Base-by-base conservation (phyloP, 2,888 invertebrate genomes). In the Microctonus brassicae region DNA sequence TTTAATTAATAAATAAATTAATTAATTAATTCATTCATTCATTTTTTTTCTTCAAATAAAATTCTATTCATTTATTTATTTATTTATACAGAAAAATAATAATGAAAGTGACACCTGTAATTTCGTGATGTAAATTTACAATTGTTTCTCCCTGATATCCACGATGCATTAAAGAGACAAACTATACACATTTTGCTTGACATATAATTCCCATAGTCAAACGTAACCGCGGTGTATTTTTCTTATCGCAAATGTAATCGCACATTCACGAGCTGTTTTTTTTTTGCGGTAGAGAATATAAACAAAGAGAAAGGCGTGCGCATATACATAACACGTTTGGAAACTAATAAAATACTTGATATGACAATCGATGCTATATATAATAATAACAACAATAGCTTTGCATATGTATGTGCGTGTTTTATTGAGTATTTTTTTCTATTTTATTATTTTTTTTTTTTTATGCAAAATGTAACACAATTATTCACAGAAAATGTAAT, bases 161-260 rank as follows among this genome's bases (percentile, higher is more conserved):
- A 9, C 53, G 34, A 61, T 26, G 52, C 11, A 22, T 11, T 34
- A 61, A 24, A 22, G 34, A 47, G 34, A 13, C 33, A 42, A 33
- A n/a, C 33, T 58, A 58, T 58, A 58, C n/a, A n/a, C n/a, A n/a
- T n/a, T 58, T 34, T 7, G n/a, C 13, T 58, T 34, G 58, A 10
- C 58, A n/a, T n/a, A n/a, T n/a, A 58, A 34, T 58, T 58, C 58
- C 58, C 58, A 58, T 26, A 58, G 58, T 33, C n/a, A 29, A 58
- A 58, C 34, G 34, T 5, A 39, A 26, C 9, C 61, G 34, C 52
- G 55, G 52, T 52, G 29, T 61, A 42, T 61, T 11, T 57, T 39
- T 55, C 42, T 63, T 70, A 70, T 70, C 64, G 64, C 20, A n/a
- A 33, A 42, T 71, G 61, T 71, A 66, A 71, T 71, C 66, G 60